phyloP scores from a whole-genome alignment of 1,140 invertebrate genomes.

The Drosophila ercepeae region DNA sequence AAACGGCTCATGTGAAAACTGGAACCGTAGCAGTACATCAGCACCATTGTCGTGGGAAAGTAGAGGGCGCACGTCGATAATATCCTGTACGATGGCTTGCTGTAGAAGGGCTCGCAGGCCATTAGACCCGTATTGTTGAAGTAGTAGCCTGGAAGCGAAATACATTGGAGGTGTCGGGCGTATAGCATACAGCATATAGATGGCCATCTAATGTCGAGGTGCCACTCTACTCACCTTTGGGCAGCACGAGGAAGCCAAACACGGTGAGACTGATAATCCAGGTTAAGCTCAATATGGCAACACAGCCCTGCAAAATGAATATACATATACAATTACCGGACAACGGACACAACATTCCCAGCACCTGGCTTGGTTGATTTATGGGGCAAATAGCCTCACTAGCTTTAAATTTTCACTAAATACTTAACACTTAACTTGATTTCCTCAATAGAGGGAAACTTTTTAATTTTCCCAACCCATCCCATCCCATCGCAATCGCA shows the following conservation, averaged over 20 bases:
- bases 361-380: conserved; percentile 53
- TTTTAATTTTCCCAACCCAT: conserved; percentile 1
- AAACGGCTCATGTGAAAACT: conserved; percentile 94
- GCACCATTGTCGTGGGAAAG: conserved; percentile 94
- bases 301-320: conserved; percentile 88
- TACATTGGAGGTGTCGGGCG: conserved; percentile 12
- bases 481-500: neutral
- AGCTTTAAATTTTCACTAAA: neutral
- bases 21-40: conserved; percentile 95
- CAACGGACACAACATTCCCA: conserved; percentile 1
- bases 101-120: conserved; percentile 94
- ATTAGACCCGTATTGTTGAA: conserved; percentile 93
- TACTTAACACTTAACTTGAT: neutral
- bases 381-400: conserved; percentile 1
- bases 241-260: conserved; percentile 91
- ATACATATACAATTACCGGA: conserved; percentile 13
- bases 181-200: conserved; percentile 10
- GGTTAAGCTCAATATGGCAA: conserved; percentile 91
- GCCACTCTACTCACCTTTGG: conserved; percentile 85
- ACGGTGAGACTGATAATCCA: conserved; percentile 92
- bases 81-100: conserved; percentile 89
- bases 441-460: neutral
- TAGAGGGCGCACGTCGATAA: conserved; percentile 93
- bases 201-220: neutral
- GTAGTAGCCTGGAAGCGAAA: conserved; percentile 87